Percentiles rank a stretch among this genome's conserved stretches.
Conservation (phyloP, 2,888 invertebrate genomes). For the Anarsia innoxiella region DNA sequence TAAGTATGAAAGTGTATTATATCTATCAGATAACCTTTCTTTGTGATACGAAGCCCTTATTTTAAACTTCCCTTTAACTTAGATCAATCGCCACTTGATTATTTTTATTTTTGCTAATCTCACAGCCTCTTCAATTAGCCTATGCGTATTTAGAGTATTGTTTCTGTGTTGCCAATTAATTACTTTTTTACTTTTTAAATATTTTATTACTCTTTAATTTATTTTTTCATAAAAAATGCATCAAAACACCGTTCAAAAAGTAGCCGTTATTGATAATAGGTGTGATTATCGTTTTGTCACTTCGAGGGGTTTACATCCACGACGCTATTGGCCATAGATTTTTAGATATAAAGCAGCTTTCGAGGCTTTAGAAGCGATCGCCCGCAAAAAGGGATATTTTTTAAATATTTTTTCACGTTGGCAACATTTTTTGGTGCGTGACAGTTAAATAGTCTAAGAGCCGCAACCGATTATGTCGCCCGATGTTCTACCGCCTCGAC, state of each 20-base stretch:
- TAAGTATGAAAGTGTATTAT: too few species aligned
- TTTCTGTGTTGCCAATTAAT: slow-evolving; percentile 73
- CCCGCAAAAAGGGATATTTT: not conserved
- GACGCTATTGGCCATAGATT: slow-evolving; percentile 37
- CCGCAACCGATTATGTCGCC: not conserved
- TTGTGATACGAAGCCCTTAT: slow-evolving; percentile 52
- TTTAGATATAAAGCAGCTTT: slow-evolving; percentile 28
- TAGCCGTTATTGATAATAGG: slow-evolving; percentile 67
- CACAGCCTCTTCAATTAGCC: slow-evolving; percentile 76
- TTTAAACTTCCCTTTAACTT: slow-evolving; percentile 50
- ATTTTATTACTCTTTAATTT: slow-evolving; percentile 35
- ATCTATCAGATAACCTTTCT: slow-evolving; percentile 29
- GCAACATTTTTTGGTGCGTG: too few species aligned
- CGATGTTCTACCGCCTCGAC: slow-evolving; percentile 25
- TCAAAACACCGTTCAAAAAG: slow-evolving; percentile 73
- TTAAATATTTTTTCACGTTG: slow-evolving; percentile 9
- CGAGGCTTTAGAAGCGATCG: slow-evolving; percentile 9
- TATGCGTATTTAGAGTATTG: slow-evolving; percentile 73
- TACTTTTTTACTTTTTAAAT: slow-evolving; percentile 41
- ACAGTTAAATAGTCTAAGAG: slow-evolving; percentile 9
- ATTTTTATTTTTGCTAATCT: slow-evolving; percentile 71
- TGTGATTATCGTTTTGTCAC: slow-evolving; percentile 61
- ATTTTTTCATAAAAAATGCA: slow-evolving; percentile 70
- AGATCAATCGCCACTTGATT: slow-evolving; percentile 63
- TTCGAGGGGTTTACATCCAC: slow-evolving; percentile 47